Base-by-base conservation (phyloP, 2,888 invertebrate species). In the Idaea aversata region DNA sequence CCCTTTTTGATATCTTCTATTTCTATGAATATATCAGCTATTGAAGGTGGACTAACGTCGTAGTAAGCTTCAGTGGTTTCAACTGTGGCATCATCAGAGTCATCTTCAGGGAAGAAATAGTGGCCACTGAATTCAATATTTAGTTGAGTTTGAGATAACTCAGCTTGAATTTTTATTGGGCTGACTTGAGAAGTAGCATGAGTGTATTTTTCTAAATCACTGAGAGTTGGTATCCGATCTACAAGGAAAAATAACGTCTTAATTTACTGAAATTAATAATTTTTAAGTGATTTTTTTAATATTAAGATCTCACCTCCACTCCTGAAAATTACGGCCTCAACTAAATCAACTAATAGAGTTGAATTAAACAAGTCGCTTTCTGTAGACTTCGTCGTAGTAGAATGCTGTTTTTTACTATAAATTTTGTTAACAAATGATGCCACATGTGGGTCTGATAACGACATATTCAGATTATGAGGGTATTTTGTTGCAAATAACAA, bases 261-360 rank as follows among this genome's bases (percentile, higher is more conserved):
- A 47, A 47, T 13, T 10, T 47, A 47, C 10, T 47, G 7, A 6
- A 10, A 47, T 47, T 47, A 6, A 47, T 1, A 15, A 15, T 4
- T 15, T 58, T 7, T 1, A 13, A 58, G 10, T 10, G 58, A 5
- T 15, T 58, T 58, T 57, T 5, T 15, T 13, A 57, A 15, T n/a
- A 57, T 59, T 16, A 5, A 59, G 6, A 15, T 4, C 15, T 16
- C 82, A 91, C 92, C 88, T 65, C 81, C 82, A 68, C 81, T 88
- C 77, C 88, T 83, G 75, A 92, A 92, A 73, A 93, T 92, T 10
- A 93, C 88, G 58, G 91, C 90, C 79, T 92, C 91, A 10, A 93
- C 87, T 67, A 93, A 86, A 82, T 93, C 88, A 5, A 86, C 89
- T 35, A 93, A 82, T 64, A 91, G 76, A 13, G 92, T 91, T 57